These are phyloP conservation scores for Chelmon rostratus DNA, from an alignment of 2,797 vertebrate genomes.

Conservation along the genomic window DNA sequence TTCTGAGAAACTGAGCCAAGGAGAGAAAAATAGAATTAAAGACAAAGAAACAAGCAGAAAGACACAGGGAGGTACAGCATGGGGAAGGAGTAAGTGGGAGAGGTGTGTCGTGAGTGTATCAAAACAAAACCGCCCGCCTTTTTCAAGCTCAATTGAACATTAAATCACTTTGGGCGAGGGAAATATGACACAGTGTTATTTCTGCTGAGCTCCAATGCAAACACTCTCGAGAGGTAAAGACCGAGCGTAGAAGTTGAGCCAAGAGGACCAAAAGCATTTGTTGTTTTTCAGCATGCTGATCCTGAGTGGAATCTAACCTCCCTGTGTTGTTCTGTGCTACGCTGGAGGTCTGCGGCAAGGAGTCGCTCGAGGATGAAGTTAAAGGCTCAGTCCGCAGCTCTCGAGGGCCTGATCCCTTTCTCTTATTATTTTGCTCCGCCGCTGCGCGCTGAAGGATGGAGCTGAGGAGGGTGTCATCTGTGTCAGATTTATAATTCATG, in stretches of 20 bases:
- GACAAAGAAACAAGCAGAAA: conserved; percentile 31
- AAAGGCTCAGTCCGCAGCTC: conserved; percentile 56
- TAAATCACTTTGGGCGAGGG: conserved; percentile 59
- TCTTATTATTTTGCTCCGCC: conserved; percentile 33
- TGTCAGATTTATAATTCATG: conserved; percentile 62
- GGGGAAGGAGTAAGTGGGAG: conserved; percentile 39
- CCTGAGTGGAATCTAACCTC: conserved; percentile 66
- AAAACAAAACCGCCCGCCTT: conserved; percentile 57
- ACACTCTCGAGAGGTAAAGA: conserved; percentile 53
- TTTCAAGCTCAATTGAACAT: conserved; percentile 67
- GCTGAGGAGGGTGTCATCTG: conserved; percentile 48
- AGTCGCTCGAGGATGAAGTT: conserved; percentile 57
- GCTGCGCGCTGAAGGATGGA: conserved; percentile 2
- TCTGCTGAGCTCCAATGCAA: conserved; percentile 45
- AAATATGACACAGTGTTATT: conserved; percentile 70
- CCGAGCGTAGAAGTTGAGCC: conserved; percentile 35
- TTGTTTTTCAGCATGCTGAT: conserved; percentile 70
- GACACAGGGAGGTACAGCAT: conserved; percentile 20
- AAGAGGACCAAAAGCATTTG: conserved; percentile 63
- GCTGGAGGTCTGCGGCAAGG: conserved; percentile 52
- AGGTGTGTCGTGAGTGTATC: conserved; percentile 53
- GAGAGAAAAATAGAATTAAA: conserved; percentile 23
- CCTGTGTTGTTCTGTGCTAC: conserved; percentile 36
- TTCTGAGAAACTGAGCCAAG: conserved; percentile 5
- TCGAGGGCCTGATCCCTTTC: conserved; percentile 20